Evolutionary conservation across 1,140 invertebrate genomes (phyloP), one percentile per base, ranked within the genome.

Genomic region (Drosophila novamexicana): DNA sequence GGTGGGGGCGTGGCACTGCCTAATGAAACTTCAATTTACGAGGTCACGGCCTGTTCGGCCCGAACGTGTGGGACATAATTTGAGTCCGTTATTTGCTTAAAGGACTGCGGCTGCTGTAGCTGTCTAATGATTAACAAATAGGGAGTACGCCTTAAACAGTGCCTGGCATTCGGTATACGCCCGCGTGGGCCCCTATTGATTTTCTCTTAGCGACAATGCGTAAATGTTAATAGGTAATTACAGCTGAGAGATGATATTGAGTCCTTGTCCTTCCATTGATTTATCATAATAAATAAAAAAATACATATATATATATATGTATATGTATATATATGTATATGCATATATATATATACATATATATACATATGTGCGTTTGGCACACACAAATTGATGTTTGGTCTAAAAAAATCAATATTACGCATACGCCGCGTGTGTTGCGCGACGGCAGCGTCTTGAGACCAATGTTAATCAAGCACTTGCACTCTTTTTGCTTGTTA

Each of bases 11-110:
- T 39, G 42, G 34, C 18, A 53, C 37, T 69, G 59, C 75, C 84
- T 86, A 86, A 86, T 86, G 84, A 86, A 86, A 86, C 83, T 86
- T 86, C 83, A 88, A 88, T 88, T 88, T 89, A 88, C 83, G 83
- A 88, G 83, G 83, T 88, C 83, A 89, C 80, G 83, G 83, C 79
- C 79, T 80, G 69, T 80, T 82, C 77, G 82, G 61, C 82, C 83
- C 72, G 83, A 83, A 86, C 82, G 82, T 86, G 82, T 86, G 83
- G 76, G 80, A 79, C 83, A 89, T 89, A 88, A 83, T 88, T 89
- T 89, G 57, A 82, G 57, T 88, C 65, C 74, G 84, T 89, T 88
- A 88, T 89, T 88, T 88, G 84, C 75, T 88, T 88, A 83, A 89
- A 83, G 66, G 79, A 83, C 83, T 88, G 65, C 75, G 71, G 62